A percentile compares a stretch with the other conserved stretches of the same genome.
These are phyloP conservation scores for Epizoanthus scotinus DNA, from an alignment of 92 coral and sea anemone species.

Conservation along the genomic window DNA sequence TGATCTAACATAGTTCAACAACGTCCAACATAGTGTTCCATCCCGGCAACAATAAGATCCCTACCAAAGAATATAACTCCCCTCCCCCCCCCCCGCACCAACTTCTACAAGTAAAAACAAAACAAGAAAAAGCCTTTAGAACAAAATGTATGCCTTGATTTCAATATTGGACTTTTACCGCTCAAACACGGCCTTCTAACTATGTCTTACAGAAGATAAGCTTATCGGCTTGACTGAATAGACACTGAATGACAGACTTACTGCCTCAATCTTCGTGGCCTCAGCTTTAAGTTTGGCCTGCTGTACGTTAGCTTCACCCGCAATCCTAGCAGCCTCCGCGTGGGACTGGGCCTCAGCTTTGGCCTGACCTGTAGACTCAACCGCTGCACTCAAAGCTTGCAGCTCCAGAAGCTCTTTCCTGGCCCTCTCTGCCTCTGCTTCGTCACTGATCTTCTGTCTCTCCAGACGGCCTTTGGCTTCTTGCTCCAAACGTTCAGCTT, in stretches of 20 bases:
- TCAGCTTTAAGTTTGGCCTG: constrained; percentile 91
- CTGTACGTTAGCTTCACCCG: constrained; percentile 93
- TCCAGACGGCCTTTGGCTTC: constrained; percentile 98
- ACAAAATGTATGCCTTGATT: too few relatives aligned
- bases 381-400: constrained; percentile 99
- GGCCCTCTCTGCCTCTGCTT: constrained; percentile 96
- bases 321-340: constrained; percentile 98
- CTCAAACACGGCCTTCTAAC: too few relatives aligned
- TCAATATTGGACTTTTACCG: too few relatives aligned
- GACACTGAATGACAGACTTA: constrained; percentile 46
- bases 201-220: too few relatives aligned
- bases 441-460: constrained; percentile 94
- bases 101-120: too few relatives aligned
- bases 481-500: constrained; percentile 96
- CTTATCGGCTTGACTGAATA: too few relatives aligned
- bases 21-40: too few relatives aligned
- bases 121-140: too few relatives aligned
- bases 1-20: too few relatives aligned
- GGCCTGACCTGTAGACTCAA: constrained; percentile 99
- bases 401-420: constrained; percentile 89
- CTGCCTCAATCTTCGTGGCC: constrained; percentile 83
- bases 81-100: too few relatives aligned
- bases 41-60: too few relatives aligned
- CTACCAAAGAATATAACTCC: too few relatives aligned
- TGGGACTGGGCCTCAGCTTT: constrained; percentile 99